phyloP scores from a whole-genome alignment of 23 tunicate genomes.

The Styela plicata region DNA sequence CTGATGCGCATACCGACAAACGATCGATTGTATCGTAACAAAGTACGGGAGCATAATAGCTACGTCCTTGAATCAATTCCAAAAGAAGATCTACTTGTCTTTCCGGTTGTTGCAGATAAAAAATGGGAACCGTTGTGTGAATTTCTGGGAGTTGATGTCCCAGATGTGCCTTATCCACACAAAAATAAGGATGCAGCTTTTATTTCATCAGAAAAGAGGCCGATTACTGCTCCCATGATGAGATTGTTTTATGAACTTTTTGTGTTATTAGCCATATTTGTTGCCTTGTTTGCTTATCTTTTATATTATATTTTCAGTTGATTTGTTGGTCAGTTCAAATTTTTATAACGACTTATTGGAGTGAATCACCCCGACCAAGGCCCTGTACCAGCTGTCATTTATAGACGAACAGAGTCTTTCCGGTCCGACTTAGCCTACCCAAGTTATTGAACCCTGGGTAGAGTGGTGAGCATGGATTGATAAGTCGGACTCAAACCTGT shows the following conservation, averaged over 20 bases:
- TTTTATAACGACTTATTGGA: too few relatives aligned
- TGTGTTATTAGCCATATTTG: background rate
- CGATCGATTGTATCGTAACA: slow-evolving; percentile 51
- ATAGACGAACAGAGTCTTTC: too few relatives aligned
- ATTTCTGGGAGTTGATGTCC: background rate
- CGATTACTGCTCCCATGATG: background rate
- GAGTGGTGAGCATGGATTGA: too few relatives aligned
- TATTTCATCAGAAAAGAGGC: background rate
- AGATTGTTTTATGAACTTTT: background rate
- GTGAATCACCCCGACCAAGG: too few relatives aligned
- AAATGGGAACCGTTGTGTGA: slow-evolving; percentile 28
- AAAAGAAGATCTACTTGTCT: slow-evolving; percentile 31
- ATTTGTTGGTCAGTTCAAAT: too few relatives aligned
- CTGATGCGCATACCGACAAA: background rate
- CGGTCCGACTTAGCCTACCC: too few relatives aligned
- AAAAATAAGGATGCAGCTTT: slow-evolving; percentile 28
- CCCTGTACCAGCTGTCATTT: too few relatives aligned
- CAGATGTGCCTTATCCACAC: slow-evolving; percentile 18
- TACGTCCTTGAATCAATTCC: slow-evolving; percentile 54
- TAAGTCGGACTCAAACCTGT: too few relatives aligned
- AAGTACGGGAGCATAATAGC: slow-evolving; percentile 52
- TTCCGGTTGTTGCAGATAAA: slow-evolving; percentile 13
- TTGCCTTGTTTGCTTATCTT: background rate
- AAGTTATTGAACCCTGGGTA: too few relatives aligned
- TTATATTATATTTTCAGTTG: background rate